Conservation (phyloP, 2,888 invertebrate species). For the Sclerodermus sp. region DNA sequence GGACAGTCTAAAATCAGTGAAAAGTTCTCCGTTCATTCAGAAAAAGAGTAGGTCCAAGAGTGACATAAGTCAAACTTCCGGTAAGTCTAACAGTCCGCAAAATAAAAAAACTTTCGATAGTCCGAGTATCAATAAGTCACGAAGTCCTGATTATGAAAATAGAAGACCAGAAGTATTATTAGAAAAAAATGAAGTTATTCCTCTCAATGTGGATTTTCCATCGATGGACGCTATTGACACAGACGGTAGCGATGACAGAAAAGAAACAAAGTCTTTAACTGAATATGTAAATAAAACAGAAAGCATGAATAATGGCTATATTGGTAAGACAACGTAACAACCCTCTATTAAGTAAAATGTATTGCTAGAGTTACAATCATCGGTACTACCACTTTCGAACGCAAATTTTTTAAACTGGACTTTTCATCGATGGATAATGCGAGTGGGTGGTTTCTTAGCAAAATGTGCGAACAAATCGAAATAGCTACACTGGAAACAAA, state of each 20-base stretch:
- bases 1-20: conserved; percentile 47
- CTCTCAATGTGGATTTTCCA: conserved; percentile 39
- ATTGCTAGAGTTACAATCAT: too few relatives aligned
- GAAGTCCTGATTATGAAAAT: conserved; percentile 51
- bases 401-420: too few relatives aligned
- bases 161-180: conserved; percentile 41
- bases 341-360: too few relatives aligned
- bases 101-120: conserved; percentile 26
- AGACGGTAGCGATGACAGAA: conserved; percentile 28
- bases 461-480: too few relatives aligned
- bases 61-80: conserved; percentile 41
- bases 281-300: conserved; percentile 42
- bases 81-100: conserved; percentile 44
- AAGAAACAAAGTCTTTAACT: conserved; percentile 24
- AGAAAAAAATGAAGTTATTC: conserved; percentile 29
- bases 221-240: conserved; percentile 41
- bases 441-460: too few relatives aligned
- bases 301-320: conserved; percentile 52
- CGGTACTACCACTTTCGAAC: too few relatives aligned
- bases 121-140: background rate
- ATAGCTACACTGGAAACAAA: too few relatives aligned
- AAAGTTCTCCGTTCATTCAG: conserved; percentile 45
- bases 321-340: conserved; percentile 49
- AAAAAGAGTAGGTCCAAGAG: conserved; percentile 38
- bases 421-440: too few relatives aligned